Conservation (phyloP, 2,888 invertebrate genomes). For the Sphaerophoria taeniata region DNA sequence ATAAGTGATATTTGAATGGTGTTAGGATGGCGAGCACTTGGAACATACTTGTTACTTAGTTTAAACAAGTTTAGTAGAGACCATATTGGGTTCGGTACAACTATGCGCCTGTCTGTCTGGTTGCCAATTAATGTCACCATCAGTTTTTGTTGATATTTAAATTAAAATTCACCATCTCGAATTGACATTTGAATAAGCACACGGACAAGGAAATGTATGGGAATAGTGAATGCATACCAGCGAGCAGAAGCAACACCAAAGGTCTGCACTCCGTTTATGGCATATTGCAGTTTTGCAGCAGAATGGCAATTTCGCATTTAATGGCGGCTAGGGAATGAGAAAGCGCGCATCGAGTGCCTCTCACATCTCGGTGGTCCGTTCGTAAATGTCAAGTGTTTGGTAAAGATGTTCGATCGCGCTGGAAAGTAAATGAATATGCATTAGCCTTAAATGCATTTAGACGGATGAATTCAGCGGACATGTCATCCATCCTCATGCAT, state of each 20-base stretch:
- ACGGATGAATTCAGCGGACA: conserved; percentile 33
- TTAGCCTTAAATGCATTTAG: conserved; percentile 39
- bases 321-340: conserved; percentile 12
- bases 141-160: conserved; percentile 69
- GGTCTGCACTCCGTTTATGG: conserved; percentile 47
- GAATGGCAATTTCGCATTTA: conserved; percentile 47
- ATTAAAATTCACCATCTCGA: conserved; percentile 59
- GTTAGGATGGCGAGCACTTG: conserved; percentile 53
- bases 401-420: conserved; percentile 59
- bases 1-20: conserved; percentile 42
- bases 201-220: conserved; percentile 64
- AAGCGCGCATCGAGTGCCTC: conserved; percentile 11
- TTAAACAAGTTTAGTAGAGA: conserved; percentile 43
- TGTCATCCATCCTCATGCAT: conserved; percentile 53
- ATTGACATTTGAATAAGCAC: conserved; percentile 66
- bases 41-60: conserved; percentile 28
- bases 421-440: conserved; percentile 66
- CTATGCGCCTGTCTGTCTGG: conserved; percentile 35
- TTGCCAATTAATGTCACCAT: conserved; percentile 66
- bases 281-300: conserved; percentile 45
- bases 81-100: conserved; percentile 10
- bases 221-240: conserved; percentile 32
- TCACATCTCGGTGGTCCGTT: conserved; percentile 59
- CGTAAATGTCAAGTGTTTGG: conserved; percentile 68
- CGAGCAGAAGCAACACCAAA: not conserved